These are phyloP conservation scores for Lycaon pictus DNA, from an alignment of 2,113 vertebrate species.

Conservation along the genomic window DNA sequence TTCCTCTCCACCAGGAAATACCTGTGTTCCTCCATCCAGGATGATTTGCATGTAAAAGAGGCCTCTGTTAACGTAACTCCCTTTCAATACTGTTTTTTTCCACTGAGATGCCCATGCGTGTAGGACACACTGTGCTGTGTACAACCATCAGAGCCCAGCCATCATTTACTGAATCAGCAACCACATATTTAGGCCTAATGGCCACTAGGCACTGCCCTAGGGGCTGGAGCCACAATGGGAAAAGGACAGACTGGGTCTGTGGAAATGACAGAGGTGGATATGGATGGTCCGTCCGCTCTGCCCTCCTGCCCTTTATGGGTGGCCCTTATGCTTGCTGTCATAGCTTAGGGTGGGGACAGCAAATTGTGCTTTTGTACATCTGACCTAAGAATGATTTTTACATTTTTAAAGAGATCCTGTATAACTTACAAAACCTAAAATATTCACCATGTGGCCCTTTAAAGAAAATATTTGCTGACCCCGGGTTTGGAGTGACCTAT, in stretches of 20 bases:
- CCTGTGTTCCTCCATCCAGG: background rate
- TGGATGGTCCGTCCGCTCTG: background rate
- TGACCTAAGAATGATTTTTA: conserved; percentile 3
- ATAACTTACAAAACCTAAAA: conserved; percentile 23
- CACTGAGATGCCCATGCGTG: background rate
- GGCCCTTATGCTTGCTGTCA: background rate
- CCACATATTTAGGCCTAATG: background rate
- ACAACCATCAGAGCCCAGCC: background rate
- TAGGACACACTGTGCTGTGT: background rate
- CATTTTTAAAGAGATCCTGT: conserved; percentile 34
- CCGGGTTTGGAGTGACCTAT: background rate
- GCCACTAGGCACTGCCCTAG: background rate
- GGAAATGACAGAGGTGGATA: background rate
- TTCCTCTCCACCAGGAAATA: conserved; percentile 35
- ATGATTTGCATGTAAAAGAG: background rate
- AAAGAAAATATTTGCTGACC: conserved; percentile 14
- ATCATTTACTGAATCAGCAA: background rate
- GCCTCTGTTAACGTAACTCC: background rate
- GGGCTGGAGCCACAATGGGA: background rate
- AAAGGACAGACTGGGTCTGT: background rate
- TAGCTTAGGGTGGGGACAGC: background rate
- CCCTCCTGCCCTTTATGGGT: background rate
- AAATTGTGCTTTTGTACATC: conserved; percentile 10
- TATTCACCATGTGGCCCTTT: conserved; percentile 26
- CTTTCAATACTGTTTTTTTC: background rate